Evolutionary conservation across 2,113 vertebrate species (phyloP).

Genomic region (Tor tambroides): DNA sequence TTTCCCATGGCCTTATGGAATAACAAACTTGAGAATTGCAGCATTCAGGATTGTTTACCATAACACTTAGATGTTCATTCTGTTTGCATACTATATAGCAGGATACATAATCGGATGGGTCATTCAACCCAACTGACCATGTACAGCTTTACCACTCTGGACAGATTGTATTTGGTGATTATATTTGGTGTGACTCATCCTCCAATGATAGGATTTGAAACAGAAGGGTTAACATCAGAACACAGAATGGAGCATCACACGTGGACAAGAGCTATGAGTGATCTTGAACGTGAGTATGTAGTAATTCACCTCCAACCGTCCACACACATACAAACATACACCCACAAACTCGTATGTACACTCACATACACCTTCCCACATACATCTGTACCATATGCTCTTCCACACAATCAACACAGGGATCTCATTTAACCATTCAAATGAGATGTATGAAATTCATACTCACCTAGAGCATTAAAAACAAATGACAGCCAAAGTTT

Average conservation of each 20-base stretch:
- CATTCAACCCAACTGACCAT: background rate
- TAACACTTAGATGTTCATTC: background rate
- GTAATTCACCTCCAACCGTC: constrained; percentile 24
- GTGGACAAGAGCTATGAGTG: constrained; percentile 18
- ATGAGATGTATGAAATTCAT: background rate
- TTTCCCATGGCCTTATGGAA: background rate
- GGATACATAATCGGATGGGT: background rate
- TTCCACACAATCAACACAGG: constrained; percentile 16
- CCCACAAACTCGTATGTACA: background rate
- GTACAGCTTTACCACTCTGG: background rate
- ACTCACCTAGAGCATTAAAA: background rate
- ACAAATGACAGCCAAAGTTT: background rate
- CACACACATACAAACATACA: background rate
- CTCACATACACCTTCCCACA: constrained; percentile 14
- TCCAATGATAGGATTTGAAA: background rate
- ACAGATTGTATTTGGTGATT: background rate
- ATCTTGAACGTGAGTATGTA: constrained; percentile 24
- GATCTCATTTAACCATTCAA: constrained; percentile 7
- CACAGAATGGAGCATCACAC: constrained; percentile 23
- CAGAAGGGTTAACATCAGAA: constrained; percentile 25
- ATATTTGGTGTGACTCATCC: background rate
- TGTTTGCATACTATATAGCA: background rate
- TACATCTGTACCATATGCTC: constrained; percentile 42
- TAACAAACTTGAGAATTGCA: background rate
- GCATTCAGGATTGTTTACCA: background rate